Evolutionary conservation across 2,888 invertebrate genomes (phyloP), one percentile per base, ranked within the genome.

Genomic region (Prostheceraeus crozeri): DNA sequence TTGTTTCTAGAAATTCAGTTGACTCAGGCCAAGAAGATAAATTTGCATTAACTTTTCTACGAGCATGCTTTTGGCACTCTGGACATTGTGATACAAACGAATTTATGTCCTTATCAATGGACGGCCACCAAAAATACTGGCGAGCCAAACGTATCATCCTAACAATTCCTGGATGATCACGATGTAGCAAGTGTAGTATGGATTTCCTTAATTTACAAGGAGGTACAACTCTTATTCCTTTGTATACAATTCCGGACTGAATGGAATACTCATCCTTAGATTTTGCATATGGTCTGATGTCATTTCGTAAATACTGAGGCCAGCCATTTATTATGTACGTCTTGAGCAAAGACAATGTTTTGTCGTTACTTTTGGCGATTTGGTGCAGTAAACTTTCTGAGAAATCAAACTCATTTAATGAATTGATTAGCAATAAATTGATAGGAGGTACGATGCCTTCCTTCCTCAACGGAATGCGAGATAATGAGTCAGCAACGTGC

Each of bases 81-180:
- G n/a, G n/a, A n/a, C n/a, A n/a, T n/a, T n/a, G n/a, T n/a, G n/a
- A n/a, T n/a, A n/a, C n/a, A n/a, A n/a, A n/a, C 16, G 4, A 4
- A 46, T 54, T 55, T 51, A 55, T 55, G 16, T 55, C n/a, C 8
- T 16, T 4, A 46, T 53, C 14, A 6, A 52, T 55, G 31, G 23
- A 33, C 23, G 52, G 52, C 55, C 55, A 55, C 55, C 55, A 55
- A 46, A 55, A 54, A 21, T 55, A 55, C 19, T 51, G 48, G 16
- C 55, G 28, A 6, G 55, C 14, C 55, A 55, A 21, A 23, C 48
- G 55, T 25, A 55, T 55, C 55, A 55, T 55, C 2, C 52, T 25
- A n/a, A 55, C 55, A 52, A 55, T 46, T 33, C 55, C 55, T 8
- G 51, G 55, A 11, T 48, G 55, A 55, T 52, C 25, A 25, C 40